These are phyloP conservation scores for Bos indicus DNA, from an alignment of 2,113 vertebrate genomes.

Conservation along the genomic window DNA sequence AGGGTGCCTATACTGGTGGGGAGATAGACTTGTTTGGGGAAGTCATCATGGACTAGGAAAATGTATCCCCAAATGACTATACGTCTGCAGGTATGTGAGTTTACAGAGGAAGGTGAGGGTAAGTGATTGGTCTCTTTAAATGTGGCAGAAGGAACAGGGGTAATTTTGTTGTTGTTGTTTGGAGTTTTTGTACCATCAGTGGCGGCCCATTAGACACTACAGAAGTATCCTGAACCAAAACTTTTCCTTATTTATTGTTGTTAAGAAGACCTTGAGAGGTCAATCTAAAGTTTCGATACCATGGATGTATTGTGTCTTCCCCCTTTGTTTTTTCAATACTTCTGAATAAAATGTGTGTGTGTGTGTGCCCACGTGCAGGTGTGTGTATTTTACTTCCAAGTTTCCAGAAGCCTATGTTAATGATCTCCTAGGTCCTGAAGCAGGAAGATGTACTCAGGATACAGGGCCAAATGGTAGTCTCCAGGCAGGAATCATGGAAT, in stretches of 20 bases:
- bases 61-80: no score
- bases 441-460: background rate
- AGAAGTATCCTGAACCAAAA: background rate
- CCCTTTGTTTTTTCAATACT: background rate
- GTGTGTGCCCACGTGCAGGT: background rate
- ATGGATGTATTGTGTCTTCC: background rate
- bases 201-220: background rate
- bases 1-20: background rate
- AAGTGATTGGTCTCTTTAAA: background rate
- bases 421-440: background rate
- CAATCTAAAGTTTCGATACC: background rate
- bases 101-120: background rate
- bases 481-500: background rate
- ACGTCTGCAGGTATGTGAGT: rapidly evolving
- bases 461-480: background rate
- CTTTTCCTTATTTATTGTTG: background rate
- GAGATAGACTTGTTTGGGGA: background rate
- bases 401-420: background rate
- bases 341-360: background rate
- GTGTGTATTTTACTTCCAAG: background rate
- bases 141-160: background rate
- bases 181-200: background rate
- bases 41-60: background rate
- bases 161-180: background rate
- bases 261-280: background rate